Evolutionary conservation across 2,797 vertebrate genomes (phyloP), one percentile per base, ranked within the genome.

Genomic region (Margarornis squamiger): DNA sequence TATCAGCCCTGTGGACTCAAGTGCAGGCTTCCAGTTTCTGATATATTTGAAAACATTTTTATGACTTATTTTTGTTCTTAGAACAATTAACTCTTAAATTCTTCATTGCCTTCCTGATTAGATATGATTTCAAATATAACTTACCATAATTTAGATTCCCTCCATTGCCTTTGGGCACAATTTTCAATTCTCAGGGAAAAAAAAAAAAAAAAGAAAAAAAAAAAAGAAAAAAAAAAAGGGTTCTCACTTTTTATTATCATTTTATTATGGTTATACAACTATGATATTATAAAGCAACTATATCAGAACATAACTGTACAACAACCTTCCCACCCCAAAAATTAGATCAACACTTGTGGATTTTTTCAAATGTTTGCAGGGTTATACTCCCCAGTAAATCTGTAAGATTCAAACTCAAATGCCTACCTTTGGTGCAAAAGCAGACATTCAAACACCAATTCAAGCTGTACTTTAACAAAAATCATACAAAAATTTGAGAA

Each of bases 251-350:
- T 80, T 67, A 12, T 32, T 14, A 51, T 32, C 3, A 26, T 21
- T 82, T 80, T 57, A 45, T 2, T 39, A 6, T 54, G 14, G 20
- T 73, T 24, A 7, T 57, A 29, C 14, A 72, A 10, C 9, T 61
- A 16, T 41, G n/a, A 38, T 20, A 39, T 3, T 43, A 23, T 43
- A 58, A 51, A 83, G 10, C 3, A 77, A 13, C 19, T 26, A 2
- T 27, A 41, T 34, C 6, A 63, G 14, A 88, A 70, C 0, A 41
- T 5, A 14, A 48, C 9, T 79, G 9, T 6, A 57, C 5, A 11
- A 34, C 16, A 74, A 5, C 0, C 2, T 2, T 0, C 3, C 3
- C 1, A 6, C 2, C 10, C 4, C 7, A 32, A 36, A 29, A 7
- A 34, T 29, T 43, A 48, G 22, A 45, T 20, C 32, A 70, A 77